Percentiles rank a stretch among this genome's conserved stretches.
phyloP scores from a whole-genome alignment of 2,113 vertebrate species.

The Pardalotus punctatus region DNA sequence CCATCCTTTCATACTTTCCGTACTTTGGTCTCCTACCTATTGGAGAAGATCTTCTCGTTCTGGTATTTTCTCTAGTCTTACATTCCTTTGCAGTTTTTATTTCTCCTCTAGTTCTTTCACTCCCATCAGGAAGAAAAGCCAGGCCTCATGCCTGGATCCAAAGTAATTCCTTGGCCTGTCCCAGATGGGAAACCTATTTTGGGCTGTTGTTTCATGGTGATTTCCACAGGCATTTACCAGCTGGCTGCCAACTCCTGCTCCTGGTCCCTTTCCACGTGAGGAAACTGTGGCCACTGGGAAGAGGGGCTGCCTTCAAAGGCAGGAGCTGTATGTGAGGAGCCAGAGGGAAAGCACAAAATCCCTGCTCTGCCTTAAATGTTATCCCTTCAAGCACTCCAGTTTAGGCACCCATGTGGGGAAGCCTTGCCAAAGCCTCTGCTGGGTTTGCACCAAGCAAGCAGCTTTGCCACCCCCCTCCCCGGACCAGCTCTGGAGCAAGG shows the following conservation, averaged over 20 bases:
- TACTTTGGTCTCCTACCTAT: not conserved
- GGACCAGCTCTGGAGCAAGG: rapidly evolving
- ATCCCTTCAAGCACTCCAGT: not conserved
- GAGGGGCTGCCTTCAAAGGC: not conserved
- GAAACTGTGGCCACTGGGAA: not conserved
- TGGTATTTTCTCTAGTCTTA: not conserved
- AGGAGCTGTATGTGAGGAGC: not conserved
- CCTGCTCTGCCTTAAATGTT: not conserved
- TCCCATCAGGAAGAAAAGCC: not conserved
- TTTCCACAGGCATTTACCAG: not conserved
- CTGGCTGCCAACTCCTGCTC: not conserved
- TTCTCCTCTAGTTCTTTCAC: not conserved
- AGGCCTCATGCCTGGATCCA: not conserved
- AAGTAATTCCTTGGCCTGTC: not conserved
- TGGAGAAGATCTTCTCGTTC: not conserved
- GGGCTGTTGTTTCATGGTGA: not conserved
- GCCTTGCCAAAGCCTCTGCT: not conserved
- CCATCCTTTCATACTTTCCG: not conserved
- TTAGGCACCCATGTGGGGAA: not conserved
- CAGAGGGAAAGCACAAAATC: not conserved
- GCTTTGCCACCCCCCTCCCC: too few species aligned
- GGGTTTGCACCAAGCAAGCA: rapidly evolving
- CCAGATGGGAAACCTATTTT: not conserved
- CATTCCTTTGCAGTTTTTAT: not conserved
- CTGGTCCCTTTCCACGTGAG: not conserved